Percentiles rank a stretch among this genome's conserved stretches.
Conservation (phyloP, 2,797 vertebrate genomes). For the Microcaecilia unicolor region DNA sequence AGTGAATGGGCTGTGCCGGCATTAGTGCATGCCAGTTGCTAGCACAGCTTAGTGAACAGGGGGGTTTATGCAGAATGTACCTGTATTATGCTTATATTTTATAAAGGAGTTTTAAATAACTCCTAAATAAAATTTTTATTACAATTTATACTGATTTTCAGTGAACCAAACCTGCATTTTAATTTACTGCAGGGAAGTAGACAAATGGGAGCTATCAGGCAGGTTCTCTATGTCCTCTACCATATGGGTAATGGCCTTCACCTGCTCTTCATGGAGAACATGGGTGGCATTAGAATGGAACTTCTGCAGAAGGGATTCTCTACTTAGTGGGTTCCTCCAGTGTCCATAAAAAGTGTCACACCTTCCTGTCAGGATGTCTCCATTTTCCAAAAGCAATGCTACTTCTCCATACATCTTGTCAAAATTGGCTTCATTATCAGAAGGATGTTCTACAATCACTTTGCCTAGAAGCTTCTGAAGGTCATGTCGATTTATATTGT, state of each 20-base stretch:
- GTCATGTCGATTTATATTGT: conserved; percentile 52
- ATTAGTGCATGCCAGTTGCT: too few relatives aligned
- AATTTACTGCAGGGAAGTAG: conserved; percentile 46
- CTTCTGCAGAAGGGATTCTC: conserved; percentile 70
- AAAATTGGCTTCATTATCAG: conserved; percentile 78
- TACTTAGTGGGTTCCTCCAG: conserved; percentile 78
- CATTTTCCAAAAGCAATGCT: conserved; percentile 56
- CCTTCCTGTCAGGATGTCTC: conserved; percentile 60
- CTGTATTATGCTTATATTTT: too few relatives aligned
- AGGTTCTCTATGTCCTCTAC: conserved; percentile 63
- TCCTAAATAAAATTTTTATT: too few relatives aligned
- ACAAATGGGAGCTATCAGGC: conserved; percentile 53
- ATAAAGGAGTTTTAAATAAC: too few relatives aligned
- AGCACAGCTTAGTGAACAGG: too few relatives aligned
- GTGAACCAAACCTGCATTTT: too few relatives aligned
- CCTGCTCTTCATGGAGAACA: conserved; percentile 54
- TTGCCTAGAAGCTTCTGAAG: conserved; percentile 60
- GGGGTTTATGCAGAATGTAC: too few relatives aligned
- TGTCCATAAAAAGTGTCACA: conserved; percentile 85
- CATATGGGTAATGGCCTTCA: conserved; percentile 55
- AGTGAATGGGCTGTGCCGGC: too few relatives aligned
- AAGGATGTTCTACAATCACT: conserved; percentile 70
- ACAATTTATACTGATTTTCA: too few relatives aligned
- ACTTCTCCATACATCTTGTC: conserved; percentile 77
- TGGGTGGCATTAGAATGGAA: conserved; percentile 61